These are phyloP conservation scores for Drosophila erecta DNA, from an alignment of 1,140 invertebrate species.

Conservation along the genomic window DNA sequence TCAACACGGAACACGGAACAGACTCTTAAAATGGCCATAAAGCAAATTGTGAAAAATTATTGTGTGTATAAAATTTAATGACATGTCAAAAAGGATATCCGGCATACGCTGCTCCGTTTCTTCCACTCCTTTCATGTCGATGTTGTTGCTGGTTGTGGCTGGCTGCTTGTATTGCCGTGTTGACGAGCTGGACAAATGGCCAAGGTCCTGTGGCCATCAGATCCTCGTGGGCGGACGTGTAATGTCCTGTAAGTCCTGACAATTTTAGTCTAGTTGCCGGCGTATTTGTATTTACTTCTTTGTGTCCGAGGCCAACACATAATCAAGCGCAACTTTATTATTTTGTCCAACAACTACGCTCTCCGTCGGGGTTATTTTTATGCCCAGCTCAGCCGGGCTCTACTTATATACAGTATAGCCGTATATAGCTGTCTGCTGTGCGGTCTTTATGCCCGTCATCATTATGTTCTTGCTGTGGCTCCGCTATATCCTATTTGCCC, in stretches of 20 bases:
- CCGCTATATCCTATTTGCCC: constrained; percentile 31
- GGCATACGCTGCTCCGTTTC: constrained; percentile 53
- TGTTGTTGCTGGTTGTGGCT: constrained; percentile 2
- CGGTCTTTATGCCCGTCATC: constrained; percentile 69
- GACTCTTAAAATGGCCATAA: constrained; percentile 78
- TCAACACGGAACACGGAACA: constrained; percentile 47
- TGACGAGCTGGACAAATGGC: constrained; percentile 70
- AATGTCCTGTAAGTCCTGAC: constrained; percentile 78
- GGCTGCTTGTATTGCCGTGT: constrained; percentile 4
- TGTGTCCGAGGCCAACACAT: constrained; percentile 56
- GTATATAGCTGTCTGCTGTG: constrained; percentile 47
- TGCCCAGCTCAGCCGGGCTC: constrained; percentile 7
- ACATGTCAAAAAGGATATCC: constrained; percentile 83
- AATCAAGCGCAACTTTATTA: constrained; percentile 81
- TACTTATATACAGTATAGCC: constrained; percentile 8
- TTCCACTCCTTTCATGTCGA: not conserved
- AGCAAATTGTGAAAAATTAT: constrained; percentile 84
- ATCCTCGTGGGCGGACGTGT: constrained; percentile 67
- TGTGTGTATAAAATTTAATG: constrained; percentile 83
- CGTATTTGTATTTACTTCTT: constrained; percentile 72
- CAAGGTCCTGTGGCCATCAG: constrained; percentile 39
- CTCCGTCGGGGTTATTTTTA: constrained; percentile 29
- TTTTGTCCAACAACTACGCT: constrained; percentile 54
- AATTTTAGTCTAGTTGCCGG: constrained; percentile 79
- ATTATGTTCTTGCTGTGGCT: constrained; percentile 56